Evolutionary conservation across 2,797 vertebrate species (phyloP), one percentile per base, ranked within the genome.

Genomic region (Channallabes apus): DNA sequence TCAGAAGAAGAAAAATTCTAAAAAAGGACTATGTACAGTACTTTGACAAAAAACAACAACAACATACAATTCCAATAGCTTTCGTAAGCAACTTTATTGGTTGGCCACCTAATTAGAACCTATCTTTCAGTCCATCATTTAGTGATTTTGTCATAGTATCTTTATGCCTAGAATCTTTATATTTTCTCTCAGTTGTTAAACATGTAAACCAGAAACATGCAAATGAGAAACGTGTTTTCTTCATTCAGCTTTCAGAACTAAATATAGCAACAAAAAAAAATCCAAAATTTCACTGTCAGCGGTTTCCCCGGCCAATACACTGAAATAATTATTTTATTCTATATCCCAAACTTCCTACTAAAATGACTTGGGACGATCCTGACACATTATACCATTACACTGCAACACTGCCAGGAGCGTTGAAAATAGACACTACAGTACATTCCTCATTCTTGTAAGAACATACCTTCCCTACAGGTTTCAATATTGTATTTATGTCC

Each of bases 401-500:
- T 77, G 56, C 73, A 76, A 58, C 51, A 58, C 51, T 58, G 54
- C 75, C 54, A 77, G 75, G 27, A 77, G 59, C 38, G 41, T 20
- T 65, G 62, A 65, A 65, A 65, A 22, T n/a, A 4, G 27, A 77
- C 56, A 32, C 54, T 77, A 32, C 41, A 46, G 41, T 46, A 46
- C 8, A 58, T 58, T 77, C 5, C 27, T 58, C 1, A 11, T 32
- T 77, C 75, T 75, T 75, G 3, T 56, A 76, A 35, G 4, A 14
- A 59, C 56, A 22, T 59, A 77, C 20, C 27, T 35, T 15, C 24
- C 2, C 18, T 59, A 22, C 9, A 59, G 20, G 9, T 20, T 59
- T 73, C 6, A 58, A 58, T 32, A 76, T 7, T 56, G 27, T 32
- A 18, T 76, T 17, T 32, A 51, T 17, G 46, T 17, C 6, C 4